Evolutionary conservation across 2,113 vertebrate genomes (phyloP), one percentile per base, ranked within the genome.

Genomic region (Rhabdomys dilectus): DNA sequence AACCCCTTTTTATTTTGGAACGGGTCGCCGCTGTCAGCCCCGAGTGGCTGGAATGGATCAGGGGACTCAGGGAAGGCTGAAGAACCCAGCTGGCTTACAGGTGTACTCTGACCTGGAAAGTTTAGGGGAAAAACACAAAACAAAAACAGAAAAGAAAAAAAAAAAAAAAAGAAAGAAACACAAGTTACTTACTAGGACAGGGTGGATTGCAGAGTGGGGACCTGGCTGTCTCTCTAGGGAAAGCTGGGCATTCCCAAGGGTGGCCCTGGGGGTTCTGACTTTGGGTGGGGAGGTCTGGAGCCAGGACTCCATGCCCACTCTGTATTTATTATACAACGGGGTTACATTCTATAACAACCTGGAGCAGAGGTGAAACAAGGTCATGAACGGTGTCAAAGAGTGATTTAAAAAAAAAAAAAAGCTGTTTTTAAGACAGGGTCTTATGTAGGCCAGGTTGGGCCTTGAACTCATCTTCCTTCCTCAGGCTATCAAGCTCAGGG

Each of bases 41-140:
- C 98, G 24, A 99, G 99, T 4, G 99, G 99, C 98, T 99, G 99
- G 99, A 99, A 99, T 87, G 99, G 99, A 98, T 99, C 99, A 66
- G 99, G 98, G 93, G 99, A 96, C 98, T 99, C 99, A 97, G 99
- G 97, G 82, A 99, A 98, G 96, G 99, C 99, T 92, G 98, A 97
- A 88, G 99, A 97, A 95, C 98, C 99, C 16, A 99, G 98, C 94
- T 99, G 98, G 98, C 98, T 99, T 98, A 99, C 99, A 48, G 99
- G 99, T 90, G 99, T 99, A 96, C 98, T 99, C 98, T 99, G 99
- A 99, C 99, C 99, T 99, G 97, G 95, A 98, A 98, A 98, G 95
- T 98, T 98, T 89, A 98, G 95, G 98, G 78, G 96, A 96, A 96
- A 70, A 51, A 73, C 51, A 42, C 53, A 80, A 70, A 45, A 96